phyloP scores from a whole-genome alignment of 2,888 invertebrate species.

The Anaspis maculata region DNA sequence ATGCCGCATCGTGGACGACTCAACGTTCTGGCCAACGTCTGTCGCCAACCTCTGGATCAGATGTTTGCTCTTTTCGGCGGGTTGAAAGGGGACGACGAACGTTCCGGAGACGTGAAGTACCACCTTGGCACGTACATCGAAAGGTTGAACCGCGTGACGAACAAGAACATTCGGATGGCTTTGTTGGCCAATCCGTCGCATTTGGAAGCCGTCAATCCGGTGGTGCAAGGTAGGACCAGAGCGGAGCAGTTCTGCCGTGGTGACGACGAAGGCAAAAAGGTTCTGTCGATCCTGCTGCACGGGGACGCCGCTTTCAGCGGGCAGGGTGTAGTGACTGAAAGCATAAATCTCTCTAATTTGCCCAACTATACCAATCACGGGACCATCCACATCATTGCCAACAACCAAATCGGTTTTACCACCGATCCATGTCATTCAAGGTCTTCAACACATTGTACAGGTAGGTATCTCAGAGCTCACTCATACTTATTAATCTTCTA shows the following conservation, averaged over 20 bases:
- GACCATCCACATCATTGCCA: slow-evolving; percentile 88
- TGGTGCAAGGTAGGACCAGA: slow-evolving; percentile 91
- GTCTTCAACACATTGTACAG: slow-evolving; percentile 86
- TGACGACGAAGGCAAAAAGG: slow-evolving; percentile 86
- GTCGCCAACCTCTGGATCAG: slow-evolving; percentile 82
- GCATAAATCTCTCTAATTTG: slow-evolving; percentile 89
- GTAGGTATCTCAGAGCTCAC: slow-evolving; percentile 42
- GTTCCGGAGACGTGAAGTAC: slow-evolving; percentile 87
- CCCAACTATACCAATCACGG: slow-evolving; percentile 93
- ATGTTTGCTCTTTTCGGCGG: slow-evolving; percentile 90
- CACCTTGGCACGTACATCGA: slow-evolving; percentile 87
- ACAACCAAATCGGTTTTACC: slow-evolving; percentile 96
- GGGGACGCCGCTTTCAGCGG: slow-evolving; percentile 95
- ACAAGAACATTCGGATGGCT: slow-evolving; percentile 82
- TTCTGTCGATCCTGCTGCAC: slow-evolving; percentile 89
- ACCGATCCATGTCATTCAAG: slow-evolving; percentile 82
- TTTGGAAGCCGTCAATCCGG: slow-evolving; percentile 88
- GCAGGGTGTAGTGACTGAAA: slow-evolving; percentile 93
- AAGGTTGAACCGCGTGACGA: slow-evolving; percentile 79
- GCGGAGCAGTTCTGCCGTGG: slow-evolving; percentile 94
- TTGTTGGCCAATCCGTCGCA: slow-evolving; percentile 91
- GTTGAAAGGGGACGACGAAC: slow-evolving; percentile 83
- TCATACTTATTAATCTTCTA: no score
- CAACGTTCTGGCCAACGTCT: slow-evolving; percentile 86
- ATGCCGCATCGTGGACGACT: slow-evolving; percentile 83